A percentile compares a stretch with the other conserved stretches of the same genome.
These are phyloP conservation scores for Hafferia zeledoni DNA, from an alignment of 2,797 vertebrate genomes.

Conservation along the genomic window DNA sequence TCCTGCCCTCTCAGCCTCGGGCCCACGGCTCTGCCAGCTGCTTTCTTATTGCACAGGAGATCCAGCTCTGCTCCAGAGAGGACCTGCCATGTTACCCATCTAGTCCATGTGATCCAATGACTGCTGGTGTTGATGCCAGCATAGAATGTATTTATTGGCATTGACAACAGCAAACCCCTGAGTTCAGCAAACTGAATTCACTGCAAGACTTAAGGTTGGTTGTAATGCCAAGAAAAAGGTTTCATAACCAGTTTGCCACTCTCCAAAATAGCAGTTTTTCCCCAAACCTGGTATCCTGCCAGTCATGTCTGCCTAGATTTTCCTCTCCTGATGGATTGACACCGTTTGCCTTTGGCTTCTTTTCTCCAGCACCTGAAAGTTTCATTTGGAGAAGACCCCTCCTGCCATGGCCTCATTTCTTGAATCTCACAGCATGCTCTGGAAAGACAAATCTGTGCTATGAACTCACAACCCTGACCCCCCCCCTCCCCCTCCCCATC, in stretches of 20 bases:
- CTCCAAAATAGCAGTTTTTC: background rate
- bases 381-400: background rate
- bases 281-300: background rate
- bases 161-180: background rate
- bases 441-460: background rate
- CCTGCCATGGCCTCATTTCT: background rate
- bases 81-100: rapidly evolving
- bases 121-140: background rate
- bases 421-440: background rate
- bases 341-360: background rate
- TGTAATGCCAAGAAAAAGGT: background rate
- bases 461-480: background rate
- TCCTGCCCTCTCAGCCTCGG: background rate
- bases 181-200: background rate
- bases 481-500: background rate
- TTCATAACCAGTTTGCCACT: background rate
- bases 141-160: background rate
- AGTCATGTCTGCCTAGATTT: background rate
- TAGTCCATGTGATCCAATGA: rapidly evolving
- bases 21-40: background rate
- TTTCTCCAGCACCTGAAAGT: background rate
- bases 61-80: background rate
- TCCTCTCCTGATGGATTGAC: background rate
- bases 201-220: background rate
- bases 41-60: background rate